phyloP scores from a whole-genome alignment of 1,140 invertebrate genomes.

The Eubasilissa regina region DNA sequence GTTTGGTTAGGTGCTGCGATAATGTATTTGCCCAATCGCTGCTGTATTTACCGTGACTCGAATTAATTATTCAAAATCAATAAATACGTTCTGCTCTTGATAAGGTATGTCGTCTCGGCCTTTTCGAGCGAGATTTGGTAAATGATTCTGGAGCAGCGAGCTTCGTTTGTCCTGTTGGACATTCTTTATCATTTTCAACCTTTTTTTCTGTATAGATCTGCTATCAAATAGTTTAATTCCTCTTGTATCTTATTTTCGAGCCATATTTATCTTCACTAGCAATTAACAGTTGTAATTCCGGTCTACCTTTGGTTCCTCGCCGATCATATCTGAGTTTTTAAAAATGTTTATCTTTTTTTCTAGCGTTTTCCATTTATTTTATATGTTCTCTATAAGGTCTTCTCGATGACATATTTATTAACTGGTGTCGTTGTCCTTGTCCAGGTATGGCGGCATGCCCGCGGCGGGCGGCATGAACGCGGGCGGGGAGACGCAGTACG shows the following conservation, averaged over 20 bases:
- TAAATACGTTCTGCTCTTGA: constrained; percentile 1
- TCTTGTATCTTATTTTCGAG: no score
- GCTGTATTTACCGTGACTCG: neutral
- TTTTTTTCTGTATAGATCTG: no score
- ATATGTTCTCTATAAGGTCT: no score
- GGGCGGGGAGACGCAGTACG: constrained; percentile 63
- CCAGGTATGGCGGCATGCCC: constrained; percentile 71
- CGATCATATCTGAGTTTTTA: no score
- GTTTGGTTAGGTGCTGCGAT: constrained; percentile 31
- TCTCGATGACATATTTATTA: neutral
- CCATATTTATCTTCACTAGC: no score
- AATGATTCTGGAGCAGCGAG: neutral
- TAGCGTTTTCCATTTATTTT: no score
- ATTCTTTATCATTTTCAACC: neutral
- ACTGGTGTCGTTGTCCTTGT: neutral
- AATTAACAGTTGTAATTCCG: no score
- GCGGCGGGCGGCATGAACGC: constrained; percentile 73
- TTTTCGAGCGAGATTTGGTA: neutral
- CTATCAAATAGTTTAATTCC: no score
- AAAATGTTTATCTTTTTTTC: no score
- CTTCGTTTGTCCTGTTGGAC: neutral
- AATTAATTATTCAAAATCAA: constrained; percentile 29
- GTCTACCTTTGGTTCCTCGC: no score
- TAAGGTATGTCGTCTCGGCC: neutral
- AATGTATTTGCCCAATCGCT: constrained; percentile 22